Evolutionary conservation across 2,113 vertebrate genomes (phyloP).

Genomic region (Anser cygnoides): DNA sequence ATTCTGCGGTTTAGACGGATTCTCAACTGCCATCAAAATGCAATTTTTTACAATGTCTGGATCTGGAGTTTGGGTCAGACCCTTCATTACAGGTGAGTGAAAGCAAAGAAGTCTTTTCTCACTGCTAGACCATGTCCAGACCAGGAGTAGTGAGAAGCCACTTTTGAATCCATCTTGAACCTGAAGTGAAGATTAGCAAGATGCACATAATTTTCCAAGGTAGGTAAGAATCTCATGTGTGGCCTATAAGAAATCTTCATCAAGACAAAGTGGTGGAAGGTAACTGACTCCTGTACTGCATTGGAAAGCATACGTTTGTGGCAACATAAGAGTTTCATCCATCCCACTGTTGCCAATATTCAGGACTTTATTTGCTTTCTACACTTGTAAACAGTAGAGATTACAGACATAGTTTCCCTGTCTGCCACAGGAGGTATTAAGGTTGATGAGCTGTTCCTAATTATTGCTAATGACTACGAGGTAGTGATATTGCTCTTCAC

Average conservation of each 20-base stretch:
- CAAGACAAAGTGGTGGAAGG: background rate
- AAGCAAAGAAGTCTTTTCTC: background rate
- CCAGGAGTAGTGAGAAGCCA: background rate
- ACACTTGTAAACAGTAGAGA: background rate
- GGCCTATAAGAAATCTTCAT: background rate
- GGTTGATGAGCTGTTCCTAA: slow-evolving; percentile 19
- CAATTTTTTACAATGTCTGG: background rate
- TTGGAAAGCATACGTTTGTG: background rate
- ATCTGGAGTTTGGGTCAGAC: background rate
- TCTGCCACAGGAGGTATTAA: background rate
- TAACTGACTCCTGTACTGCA: background rate
- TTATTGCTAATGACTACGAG: slow-evolving; percentile 17
- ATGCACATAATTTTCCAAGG: background rate
- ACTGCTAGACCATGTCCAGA: background rate
- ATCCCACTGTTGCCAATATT: background rate
- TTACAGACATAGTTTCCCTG: background rate
- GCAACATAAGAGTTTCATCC: background rate
- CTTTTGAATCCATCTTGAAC: background rate
- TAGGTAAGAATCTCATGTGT: background rate
- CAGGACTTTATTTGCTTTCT: background rate
- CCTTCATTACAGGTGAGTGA: background rate
- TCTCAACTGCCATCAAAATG: background rate
- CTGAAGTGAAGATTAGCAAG: background rate
- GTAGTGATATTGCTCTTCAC: background rate
- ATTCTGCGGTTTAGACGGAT: no score